Percentiles rank a stretch among this genome's conserved stretches.
These are phyloP conservation scores for Spea bombifrons DNA, from an alignment of 2,113 vertebrate genomes.

Conservation along the genomic window DNA sequence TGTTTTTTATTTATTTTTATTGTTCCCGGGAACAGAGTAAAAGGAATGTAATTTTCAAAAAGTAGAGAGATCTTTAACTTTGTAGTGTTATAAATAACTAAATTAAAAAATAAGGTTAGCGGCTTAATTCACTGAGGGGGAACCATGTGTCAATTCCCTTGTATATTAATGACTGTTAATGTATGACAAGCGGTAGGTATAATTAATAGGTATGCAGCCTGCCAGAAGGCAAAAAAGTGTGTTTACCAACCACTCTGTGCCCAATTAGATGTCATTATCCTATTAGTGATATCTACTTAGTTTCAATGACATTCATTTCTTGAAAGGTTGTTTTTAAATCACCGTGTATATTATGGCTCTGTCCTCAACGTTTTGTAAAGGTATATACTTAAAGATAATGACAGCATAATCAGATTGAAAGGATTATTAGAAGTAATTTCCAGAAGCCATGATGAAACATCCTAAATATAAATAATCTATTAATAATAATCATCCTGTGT, in stretches of 20 bases:
- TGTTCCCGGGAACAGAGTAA: neutral
- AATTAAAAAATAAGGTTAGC: neutral
- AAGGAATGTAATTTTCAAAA: neutral
- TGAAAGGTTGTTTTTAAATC: neutral
- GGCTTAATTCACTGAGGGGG: constrained; percentile 5
- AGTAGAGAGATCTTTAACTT: neutral
- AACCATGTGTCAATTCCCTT: neutral
- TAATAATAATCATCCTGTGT: too few species aligned
- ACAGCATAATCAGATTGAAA: constrained; percentile 2
- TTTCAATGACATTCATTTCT: neutral
- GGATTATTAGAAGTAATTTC: neutral
- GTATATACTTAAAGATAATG: neutral
- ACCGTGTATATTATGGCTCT: neutral
- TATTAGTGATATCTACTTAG: constrained; percentile 18
- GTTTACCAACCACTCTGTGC: constrained; percentile 28
- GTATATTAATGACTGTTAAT: constrained; percentile 23
- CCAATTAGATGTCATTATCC: constrained; percentile 42
- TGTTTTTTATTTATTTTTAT: too few species aligned
- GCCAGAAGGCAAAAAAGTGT: neutral
- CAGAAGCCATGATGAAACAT: neutral
- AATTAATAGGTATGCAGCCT: constrained; percentile 22
- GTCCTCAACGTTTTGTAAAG: neutral
- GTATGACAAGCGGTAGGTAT: constrained; percentile 20
- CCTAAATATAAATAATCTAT: too few species aligned
- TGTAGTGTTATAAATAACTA: neutral